A percentile compares a stretch with the other conserved stretches of the same genome.
phyloP scores from a whole-genome alignment of 2,797 vertebrate genomes.

The Choloepus didactylus region DNA sequence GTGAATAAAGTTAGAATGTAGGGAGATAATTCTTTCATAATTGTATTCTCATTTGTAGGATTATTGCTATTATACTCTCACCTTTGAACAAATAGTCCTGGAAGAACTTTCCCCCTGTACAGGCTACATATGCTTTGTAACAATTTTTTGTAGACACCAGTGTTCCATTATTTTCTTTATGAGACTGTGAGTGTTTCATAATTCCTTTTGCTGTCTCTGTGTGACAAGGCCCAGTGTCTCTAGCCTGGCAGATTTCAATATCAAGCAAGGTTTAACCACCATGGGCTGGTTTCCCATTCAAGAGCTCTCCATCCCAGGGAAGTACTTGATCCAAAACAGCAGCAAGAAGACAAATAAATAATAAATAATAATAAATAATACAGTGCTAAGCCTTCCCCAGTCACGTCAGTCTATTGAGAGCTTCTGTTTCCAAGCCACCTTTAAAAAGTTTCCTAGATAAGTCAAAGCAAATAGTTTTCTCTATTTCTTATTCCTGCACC shows the following conservation, averaged over 20 bases:
- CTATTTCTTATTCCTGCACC: not conserved
- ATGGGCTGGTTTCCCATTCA: not conserved
- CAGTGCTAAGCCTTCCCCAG: not conserved
- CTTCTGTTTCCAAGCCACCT: not conserved
- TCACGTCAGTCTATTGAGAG: not conserved
- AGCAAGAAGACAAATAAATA: not conserved
- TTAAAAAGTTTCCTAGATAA: not conserved
- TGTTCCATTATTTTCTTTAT: not conserved
- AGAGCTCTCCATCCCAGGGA: not conserved
- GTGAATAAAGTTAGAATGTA: not conserved
- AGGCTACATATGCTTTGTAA: not conserved
- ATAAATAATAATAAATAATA: not conserved
- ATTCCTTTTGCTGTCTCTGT: not conserved
- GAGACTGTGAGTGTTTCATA: not conserved
- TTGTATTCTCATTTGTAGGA: not conserved
- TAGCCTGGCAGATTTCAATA: not conserved
- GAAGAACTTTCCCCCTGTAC: not conserved
- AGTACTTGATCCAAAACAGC: not conserved
- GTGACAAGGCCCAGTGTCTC: not conserved
- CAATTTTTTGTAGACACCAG: not conserved
- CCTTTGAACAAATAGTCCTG: not conserved
- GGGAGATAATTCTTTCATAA: not conserved
- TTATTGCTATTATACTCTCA: not conserved
- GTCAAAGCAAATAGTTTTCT: not conserved
- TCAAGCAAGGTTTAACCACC: not conserved